These are phyloP conservation scores for Channallabes apus DNA, from an alignment of 2,797 vertebrate genomes.

Conservation along the genomic window DNA sequence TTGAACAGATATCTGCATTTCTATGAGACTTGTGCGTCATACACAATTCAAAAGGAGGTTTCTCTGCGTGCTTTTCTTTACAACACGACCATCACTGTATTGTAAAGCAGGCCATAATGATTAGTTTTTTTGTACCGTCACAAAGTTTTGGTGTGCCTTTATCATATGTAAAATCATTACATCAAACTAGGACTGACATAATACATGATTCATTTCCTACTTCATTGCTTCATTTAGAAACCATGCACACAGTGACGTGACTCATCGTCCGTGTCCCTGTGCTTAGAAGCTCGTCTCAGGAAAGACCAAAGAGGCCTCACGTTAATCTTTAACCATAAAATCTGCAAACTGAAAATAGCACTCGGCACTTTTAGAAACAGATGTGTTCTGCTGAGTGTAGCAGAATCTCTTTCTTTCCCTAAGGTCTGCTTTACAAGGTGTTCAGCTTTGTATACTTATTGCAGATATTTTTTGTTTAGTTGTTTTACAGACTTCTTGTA, in stretches of 20 bases:
- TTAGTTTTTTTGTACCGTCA: not conserved
- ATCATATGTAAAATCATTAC: not conserved
- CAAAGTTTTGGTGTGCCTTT: not conserved
- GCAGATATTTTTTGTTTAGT: conserved; percentile 7
- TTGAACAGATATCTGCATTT: conserved; percentile 29
- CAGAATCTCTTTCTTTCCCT: conserved; percentile 56
- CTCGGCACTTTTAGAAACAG: conserved; percentile 66
- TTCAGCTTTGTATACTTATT: conserved; percentile 45
- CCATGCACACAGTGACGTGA: not conserved
- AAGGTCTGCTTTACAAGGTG: conserved; percentile 55
- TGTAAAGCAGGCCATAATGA: not conserved
- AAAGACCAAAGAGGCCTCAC: conserved; percentile 58
- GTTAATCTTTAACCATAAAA: conserved; percentile 76
- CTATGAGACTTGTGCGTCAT: conserved; percentile 24
- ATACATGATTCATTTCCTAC: conserved; percentile 1
- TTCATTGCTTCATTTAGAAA: conserved; percentile 6
- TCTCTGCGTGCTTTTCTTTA: not conserved
- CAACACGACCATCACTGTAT: not conserved
- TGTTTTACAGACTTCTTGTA: conserved; percentile 1
- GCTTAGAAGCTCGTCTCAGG: conserved; percentile 14
- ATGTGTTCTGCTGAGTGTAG: conserved; percentile 65
- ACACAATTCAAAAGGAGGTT: not conserved
- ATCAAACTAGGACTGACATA: not conserved
- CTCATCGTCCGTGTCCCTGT: not conserved
- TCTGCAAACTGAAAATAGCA: conserved; percentile 58